phyloP scores from a whole-genome alignment of 2,888 invertebrate genomes.

The Strigamia maritima region DNA sequence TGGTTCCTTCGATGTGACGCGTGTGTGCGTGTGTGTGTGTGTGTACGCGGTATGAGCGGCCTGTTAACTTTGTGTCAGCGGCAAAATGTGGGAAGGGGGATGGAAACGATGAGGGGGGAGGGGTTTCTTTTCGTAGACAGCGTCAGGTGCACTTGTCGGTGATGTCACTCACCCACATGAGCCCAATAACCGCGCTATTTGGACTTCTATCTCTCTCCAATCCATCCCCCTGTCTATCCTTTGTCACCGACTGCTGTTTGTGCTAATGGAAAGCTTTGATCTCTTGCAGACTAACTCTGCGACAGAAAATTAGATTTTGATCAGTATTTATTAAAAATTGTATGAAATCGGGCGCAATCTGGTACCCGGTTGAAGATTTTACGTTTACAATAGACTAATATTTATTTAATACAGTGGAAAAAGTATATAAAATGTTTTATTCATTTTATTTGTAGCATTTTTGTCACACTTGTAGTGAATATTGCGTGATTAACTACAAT shows the following conservation, averaged over 20 bases:
- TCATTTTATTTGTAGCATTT: neutral
- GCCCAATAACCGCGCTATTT: conserved; percentile 35
- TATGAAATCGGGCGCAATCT: neutral
- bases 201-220: conserved; percentile 17
- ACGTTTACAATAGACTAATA: neutral
- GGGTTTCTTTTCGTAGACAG: neutral
- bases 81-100: conserved; percentile 6
- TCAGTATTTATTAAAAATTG: neutral
- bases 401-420: neutral
- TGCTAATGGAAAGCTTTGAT: conserved; percentile 15
- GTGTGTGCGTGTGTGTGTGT: neutral
- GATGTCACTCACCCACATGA: conserved; percentile 28
- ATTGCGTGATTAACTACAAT: conserved; percentile 9
- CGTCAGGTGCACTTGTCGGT: conserved; percentile 34
- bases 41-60: conserved; percentile 2
- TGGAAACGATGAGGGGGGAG: neutral
- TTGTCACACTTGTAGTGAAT: neutral
- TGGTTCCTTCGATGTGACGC: neutral
- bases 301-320: conserved; percentile 5
- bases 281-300: neutral
- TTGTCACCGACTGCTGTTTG: conserved; percentile 10
- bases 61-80: conserved; percentile 25
- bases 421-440: neutral
- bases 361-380: neutral
- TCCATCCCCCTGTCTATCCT: conserved; percentile 10